These are phyloP conservation scores for Propithecus coquereli DNA, from an alignment of 2,113 vertebrate genomes.

Conservation along the genomic window DNA sequence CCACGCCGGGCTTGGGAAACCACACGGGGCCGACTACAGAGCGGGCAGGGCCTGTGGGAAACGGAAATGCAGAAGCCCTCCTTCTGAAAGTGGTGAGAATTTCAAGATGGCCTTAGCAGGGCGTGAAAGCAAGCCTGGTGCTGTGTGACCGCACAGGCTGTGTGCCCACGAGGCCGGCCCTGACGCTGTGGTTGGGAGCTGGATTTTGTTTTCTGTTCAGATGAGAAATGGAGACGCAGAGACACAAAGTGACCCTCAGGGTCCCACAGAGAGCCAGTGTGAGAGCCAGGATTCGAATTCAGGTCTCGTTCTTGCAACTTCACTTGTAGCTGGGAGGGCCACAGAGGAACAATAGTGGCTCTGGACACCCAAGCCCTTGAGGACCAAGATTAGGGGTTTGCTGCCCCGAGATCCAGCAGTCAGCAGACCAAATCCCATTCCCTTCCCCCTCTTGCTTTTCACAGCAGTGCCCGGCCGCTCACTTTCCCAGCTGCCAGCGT, in stretches of 20 bases:
- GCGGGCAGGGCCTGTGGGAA: background rate
- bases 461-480: background rate
- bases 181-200: accelerated
- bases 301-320: background rate
- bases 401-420: background rate
- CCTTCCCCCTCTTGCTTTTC: background rate
- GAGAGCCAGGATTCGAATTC: background rate
- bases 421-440: background rate
- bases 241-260: too few relatives aligned
- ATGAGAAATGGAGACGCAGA: background rate
- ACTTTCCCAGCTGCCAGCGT: background rate
- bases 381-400: background rate
- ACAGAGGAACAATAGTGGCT: background rate
- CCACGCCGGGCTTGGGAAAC: background rate
- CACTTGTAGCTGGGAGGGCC: background rate
- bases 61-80: accelerated
- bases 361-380: accelerated
- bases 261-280: background rate
- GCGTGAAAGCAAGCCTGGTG: background rate
- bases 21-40: background rate
- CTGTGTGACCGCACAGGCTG: accelerated
- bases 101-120: background rate
- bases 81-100: background rate
- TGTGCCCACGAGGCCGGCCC: background rate
- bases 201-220: background rate